Base-by-base conservation (phyloP, 2,888 invertebrate species). In the Tachina grossa region DNA sequence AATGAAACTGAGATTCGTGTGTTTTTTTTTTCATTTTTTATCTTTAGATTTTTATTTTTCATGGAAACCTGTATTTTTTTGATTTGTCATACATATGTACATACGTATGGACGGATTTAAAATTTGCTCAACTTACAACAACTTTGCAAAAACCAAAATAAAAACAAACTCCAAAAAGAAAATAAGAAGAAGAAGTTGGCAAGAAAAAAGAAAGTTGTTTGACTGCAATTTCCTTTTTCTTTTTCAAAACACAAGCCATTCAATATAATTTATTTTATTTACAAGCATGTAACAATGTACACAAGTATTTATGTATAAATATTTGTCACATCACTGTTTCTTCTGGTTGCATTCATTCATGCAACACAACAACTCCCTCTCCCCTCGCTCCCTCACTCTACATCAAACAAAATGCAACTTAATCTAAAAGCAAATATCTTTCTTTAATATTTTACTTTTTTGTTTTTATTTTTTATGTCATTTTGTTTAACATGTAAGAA, bases 191-290 rank as follows among this genome's bases (percentile, higher is more conserved):
- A 80, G 49, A 80, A 71, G 59, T 68, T 75, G 43, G 57, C 59
- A 75, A 75, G 31, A 77, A 63, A 84, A 84, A 83, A 85, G 85
- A 85, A 85, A 85, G 85, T 85, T 83, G 85, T 79, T 83, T 79
- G 85, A 83, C 82, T 83, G 85, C 83, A 83, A 85, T 85, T 85
- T 85, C 85, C 85, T 85, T 85, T 78, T 74, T 77, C 66, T 22
- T n/a, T n/a, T n/a, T n/a, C n/a, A n/a, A 59, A 53, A 55, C 65
- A 47, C 59, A 49, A 74, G 41, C 39, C 74, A 76, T 69, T 66
- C 51, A 66, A 74, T 68, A 74, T 16, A 43, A 59, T 80, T 47
- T 22, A 59, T 74, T 77, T 9, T n/a, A 55, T 57, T 59, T 61
- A 11, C 41, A 16, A 11, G 41, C 14, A 11, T 49, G 51, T 51